Evolutionary conservation across 2,113 vertebrate species (phyloP).

Genomic region (Panthera tigris): DNA sequence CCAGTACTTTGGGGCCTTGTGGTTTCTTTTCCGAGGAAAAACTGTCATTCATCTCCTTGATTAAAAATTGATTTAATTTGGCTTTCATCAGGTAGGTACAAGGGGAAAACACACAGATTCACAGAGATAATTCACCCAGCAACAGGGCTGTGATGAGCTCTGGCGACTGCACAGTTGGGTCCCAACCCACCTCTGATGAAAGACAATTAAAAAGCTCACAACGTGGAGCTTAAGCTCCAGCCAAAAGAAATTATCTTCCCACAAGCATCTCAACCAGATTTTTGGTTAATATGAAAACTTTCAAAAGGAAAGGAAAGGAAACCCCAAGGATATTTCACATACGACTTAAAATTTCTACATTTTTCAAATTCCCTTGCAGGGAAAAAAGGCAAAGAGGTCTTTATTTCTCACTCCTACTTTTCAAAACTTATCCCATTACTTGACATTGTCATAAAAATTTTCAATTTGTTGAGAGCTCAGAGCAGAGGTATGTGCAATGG

Average conservation of each 20-base stretch:
- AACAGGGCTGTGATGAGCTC: slow-evolving; percentile 66
- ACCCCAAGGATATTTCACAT: slow-evolving; percentile 77
- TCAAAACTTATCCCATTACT: slow-evolving; percentile 65
- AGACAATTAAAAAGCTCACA: slow-evolving; percentile 77
- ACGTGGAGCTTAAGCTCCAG: slow-evolving; percentile 61
- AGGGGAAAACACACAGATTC: slow-evolving; percentile 65
- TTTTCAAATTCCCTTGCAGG: slow-evolving; percentile 72
- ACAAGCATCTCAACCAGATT: slow-evolving; percentile 62
- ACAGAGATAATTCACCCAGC: slow-evolving; percentile 44
- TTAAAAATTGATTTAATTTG: slow-evolving; percentile 78
- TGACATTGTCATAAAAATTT: slow-evolving; percentile 68
- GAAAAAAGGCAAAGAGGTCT: slow-evolving; percentile 57
- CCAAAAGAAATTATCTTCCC: slow-evolving; percentile 75
- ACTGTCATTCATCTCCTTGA: slow-evolving; percentile 61
- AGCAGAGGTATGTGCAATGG: neutral
- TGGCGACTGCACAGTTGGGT: slow-evolving; percentile 55
- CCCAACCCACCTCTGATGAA: slow-evolving; percentile 35
- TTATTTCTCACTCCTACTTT: slow-evolving; percentile 75
- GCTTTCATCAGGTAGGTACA: slow-evolving; percentile 66
- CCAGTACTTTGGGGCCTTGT: slow-evolving; percentile 50
- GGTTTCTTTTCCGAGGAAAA: slow-evolving; percentile 64
- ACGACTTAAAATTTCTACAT: slow-evolving; percentile 64
- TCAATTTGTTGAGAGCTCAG: slow-evolving; percentile 57
- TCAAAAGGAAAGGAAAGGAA: slow-evolving; percentile 71
- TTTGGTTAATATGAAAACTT: slow-evolving; percentile 73